These are phyloP conservation scores for Sciurus niger DNA, from an alignment of 2,113 vertebrate species.

Conservation along the genomic window DNA sequence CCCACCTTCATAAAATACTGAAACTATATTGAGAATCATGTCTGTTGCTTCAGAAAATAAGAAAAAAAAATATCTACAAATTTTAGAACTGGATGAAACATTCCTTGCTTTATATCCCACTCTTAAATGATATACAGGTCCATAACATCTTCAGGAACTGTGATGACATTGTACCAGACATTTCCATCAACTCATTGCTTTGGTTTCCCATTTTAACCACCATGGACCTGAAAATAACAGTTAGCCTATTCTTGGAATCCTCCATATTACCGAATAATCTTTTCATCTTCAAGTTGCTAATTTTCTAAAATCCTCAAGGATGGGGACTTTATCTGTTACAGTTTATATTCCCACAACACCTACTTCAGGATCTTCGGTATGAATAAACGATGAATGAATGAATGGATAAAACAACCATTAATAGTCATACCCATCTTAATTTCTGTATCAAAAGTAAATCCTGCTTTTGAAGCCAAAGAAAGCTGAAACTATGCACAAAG, in stretches of 20 bases:
- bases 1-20: not conserved
- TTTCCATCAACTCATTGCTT: not conserved
- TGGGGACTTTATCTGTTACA: not conserved
- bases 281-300: not conserved
- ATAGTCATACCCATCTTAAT: not conserved
- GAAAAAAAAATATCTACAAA: not conserved
- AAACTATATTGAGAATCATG: not conserved
- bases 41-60: not conserved
- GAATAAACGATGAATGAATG: not conserved
- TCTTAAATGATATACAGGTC: not conserved
- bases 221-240: not conserved
- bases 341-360: not conserved
- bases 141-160: not conserved
- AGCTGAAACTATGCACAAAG: not conserved
- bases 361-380: not conserved
- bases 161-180: not conserved
- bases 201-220: not conserved
- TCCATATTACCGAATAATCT: not conserved
- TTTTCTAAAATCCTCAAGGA: not conserved
- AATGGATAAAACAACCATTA: not conserved
- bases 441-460: conserved; percentile 10
- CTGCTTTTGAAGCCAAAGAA: not conserved
- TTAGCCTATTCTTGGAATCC: not conserved
- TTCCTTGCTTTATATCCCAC: not conserved
- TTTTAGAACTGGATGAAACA: not conserved